Evolutionary conservation across 2,113 vertebrate species (phyloP).

Genomic region (Colaptes auratus): DNA sequence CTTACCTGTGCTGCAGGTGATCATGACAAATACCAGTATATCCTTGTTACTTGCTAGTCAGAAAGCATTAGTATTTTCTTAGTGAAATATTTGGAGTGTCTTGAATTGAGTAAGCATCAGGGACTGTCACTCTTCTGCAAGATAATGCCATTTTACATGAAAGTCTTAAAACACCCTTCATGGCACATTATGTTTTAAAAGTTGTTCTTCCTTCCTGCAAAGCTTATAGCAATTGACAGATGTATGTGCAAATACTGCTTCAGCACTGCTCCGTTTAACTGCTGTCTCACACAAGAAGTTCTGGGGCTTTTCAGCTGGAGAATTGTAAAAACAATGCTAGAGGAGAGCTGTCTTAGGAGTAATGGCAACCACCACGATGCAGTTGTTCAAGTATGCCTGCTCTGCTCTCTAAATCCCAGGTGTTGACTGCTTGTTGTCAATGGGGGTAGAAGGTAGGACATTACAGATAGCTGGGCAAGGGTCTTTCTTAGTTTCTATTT

Average conservation of each 20-base stretch:
- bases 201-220: not conserved
- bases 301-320: not conserved
- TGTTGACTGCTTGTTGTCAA: not conserved
- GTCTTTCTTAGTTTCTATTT: not conserved
- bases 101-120: not conserved
- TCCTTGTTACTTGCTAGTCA: not conserved
- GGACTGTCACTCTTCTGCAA: not conserved
- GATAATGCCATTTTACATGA: not conserved
- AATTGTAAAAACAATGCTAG: not conserved
- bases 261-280: not conserved
- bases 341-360: not conserved
- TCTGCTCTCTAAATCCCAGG: not conserved
- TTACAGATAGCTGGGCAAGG: not conserved
- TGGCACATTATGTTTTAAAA: not conserved
- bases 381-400: not conserved
- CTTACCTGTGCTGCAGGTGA: not conserved
- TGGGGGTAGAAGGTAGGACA: not conserved
- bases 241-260: not conserved
- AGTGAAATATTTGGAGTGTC: not conserved
- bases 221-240: accelerated
- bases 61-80: not conserved
- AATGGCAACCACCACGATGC: not conserved
- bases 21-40: not conserved
- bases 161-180: not conserved
- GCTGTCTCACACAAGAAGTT: not conserved